Evolutionary conservation across 2,113 vertebrate species (phyloP), one percentile per base, ranked within the genome.

Genomic region (Proterorhinus semilunaris): DNA sequence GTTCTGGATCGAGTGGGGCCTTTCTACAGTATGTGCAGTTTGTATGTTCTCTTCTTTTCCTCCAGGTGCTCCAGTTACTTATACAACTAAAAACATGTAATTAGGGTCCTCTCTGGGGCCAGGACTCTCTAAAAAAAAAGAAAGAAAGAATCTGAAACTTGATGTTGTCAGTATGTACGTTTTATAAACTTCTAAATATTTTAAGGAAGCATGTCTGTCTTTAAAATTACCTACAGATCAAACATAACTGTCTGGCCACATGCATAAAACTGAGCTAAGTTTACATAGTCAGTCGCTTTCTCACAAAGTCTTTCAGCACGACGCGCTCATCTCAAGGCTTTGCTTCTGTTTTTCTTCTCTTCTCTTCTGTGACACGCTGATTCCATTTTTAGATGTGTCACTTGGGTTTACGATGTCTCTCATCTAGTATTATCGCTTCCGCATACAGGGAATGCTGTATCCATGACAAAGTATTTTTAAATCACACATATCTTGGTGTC

Each of bases 271-370:
- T 42, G 27, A 66, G 42, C 6, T 0, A 9, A 44, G 7, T 43
- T 44, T 7, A 63, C 10, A 21, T 16, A 54, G 27, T 36, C 12
- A 62, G 46, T 46, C 44, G 49, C 68, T 68, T 75, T 42, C 13
- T 59, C 53, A 59, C 49, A 16, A 63, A 16, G 62, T 43, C 43
- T 58, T 71, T 11, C 61, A 68, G n/a, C 10, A 21, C 5, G 16
- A 46, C 2, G 8, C 8, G 7, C 36, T n/a, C 36, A 10, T 73
- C 51, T 21, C 9, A 45, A 61, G 58, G 0, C 2, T 6, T 10
- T 59, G 43, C 21, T 64, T 55, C 48, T 65, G 16, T 49, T 75
- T 10, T 49, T n/a, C n/a, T 17, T 62, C 62, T 45, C 45, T 70
- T 70, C 42, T 16, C 17, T 11, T 45, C 47, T 36, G 36, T 66